phyloP scores from a whole-genome alignment of 2,113 vertebrate genomes.

The Odocoileus hemionus region DNA sequence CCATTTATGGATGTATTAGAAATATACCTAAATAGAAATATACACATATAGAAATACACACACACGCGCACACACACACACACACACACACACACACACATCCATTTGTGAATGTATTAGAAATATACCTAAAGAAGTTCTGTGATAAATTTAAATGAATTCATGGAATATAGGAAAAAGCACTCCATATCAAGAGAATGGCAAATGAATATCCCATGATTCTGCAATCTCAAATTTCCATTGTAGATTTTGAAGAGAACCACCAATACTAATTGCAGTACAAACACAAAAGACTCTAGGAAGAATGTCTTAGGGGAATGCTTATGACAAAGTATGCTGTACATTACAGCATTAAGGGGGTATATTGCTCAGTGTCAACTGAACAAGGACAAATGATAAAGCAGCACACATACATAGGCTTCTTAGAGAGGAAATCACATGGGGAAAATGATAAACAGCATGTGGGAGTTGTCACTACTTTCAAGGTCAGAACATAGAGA shows the following conservation, averaged over 20 bases:
- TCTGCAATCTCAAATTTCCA: neutral
- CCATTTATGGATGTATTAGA: neutral
- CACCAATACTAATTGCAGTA: neutral
- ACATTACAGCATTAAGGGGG: neutral
- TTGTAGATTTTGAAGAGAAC: neutral
- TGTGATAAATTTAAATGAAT: neutral
- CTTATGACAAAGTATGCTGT: neutral
- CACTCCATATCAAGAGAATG: neutral
- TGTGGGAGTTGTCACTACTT: accelerated
- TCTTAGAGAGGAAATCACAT: neutral
- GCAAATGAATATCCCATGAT: neutral
- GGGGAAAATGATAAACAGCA: accelerated
- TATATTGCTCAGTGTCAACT: neutral
- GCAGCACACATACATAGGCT: neutral
- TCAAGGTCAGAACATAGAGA: neutral
- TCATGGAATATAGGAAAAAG: neutral
- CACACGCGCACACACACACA: neutral
- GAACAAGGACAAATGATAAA: neutral
- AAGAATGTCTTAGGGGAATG: neutral
- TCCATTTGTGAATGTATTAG: neutral
- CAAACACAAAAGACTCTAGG: neutral
- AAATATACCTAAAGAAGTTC: neutral
- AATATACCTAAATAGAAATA: neutral
- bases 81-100: neutral
- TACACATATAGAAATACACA: neutral